A percentile compares a stretch with the other conserved stretches of the same genome.
These are phyloP conservation scores for Furcula furcula DNA, from an alignment of 2,888 invertebrate genomes.

Conservation along the genomic window DNA sequence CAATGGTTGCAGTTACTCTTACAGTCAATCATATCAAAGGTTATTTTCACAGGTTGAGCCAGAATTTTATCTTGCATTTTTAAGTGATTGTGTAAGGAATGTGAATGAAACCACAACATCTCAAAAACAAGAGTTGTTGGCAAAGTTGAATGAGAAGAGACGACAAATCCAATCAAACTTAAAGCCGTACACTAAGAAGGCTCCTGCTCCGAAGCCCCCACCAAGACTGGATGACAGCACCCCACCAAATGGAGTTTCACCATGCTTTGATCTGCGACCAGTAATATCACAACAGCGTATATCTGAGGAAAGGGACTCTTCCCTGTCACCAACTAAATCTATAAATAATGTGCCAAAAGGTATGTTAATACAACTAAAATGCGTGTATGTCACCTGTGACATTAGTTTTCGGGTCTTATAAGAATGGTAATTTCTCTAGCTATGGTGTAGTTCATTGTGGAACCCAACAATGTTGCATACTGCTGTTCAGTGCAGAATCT, in stretches of 20 bases:
- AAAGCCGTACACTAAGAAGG: constrained; percentile 61
- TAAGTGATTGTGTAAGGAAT: constrained; percentile 86
- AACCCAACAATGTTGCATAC: too few species aligned
- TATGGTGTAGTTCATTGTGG: too few species aligned
- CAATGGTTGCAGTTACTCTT: too few species aligned
- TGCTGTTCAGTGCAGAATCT: too few species aligned
- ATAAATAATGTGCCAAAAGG: constrained; percentile 46
- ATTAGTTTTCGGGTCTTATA: too few species aligned
- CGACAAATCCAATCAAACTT: constrained; percentile 74
- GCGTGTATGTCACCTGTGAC: too few species aligned
- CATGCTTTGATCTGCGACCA: constrained; percentile 70
- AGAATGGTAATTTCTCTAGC: too few species aligned
- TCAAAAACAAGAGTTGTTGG: constrained; percentile 84
- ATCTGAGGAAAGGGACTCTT: constrained; percentile 58
- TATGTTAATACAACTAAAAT: too few species aligned
- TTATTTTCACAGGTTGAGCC: constrained; percentile 87
- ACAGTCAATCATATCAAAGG: too few species aligned
- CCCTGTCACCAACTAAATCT: constrained; percentile 54
- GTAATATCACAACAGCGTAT: constrained; percentile 74
- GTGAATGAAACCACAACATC: constrained; percentile 69
- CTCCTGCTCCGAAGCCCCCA: constrained; percentile 70
- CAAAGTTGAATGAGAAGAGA: constrained; percentile 84
- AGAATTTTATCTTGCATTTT: constrained; percentile 86
- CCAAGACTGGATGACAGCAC: constrained; percentile 66
- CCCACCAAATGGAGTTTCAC: constrained; percentile 73